Evolutionary conservation across 2,797 vertebrate species (phyloP).

Genomic region (Pseudochirops corinnae): DNA sequence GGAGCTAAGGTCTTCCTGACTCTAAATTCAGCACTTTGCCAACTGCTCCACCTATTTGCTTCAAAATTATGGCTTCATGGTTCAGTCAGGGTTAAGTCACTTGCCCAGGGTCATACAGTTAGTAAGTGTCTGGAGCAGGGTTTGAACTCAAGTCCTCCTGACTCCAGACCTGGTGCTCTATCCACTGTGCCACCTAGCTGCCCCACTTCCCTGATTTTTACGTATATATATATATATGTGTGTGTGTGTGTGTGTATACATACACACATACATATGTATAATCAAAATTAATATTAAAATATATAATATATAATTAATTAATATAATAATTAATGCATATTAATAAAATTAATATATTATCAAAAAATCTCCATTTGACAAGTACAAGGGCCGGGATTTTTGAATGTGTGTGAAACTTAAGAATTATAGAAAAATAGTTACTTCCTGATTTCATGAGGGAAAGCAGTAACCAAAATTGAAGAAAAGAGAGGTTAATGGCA

Average conservation of each 20-base stretch:
- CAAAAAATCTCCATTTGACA: not conserved
- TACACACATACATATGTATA: too few relatives aligned
- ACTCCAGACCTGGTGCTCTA: not conserved
- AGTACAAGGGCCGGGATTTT: not conserved
- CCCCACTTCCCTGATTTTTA: not conserved
- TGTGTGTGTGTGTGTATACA: too few relatives aligned
- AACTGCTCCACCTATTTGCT: not conserved
- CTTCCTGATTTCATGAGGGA: not conserved
- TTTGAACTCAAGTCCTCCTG: not conserved
- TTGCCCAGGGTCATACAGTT: not conserved
- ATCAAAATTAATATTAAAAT: too few relatives aligned
- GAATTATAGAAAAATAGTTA: not conserved
- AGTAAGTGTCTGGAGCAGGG: not conserved
- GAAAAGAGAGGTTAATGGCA: not conserved
- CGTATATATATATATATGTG: too few relatives aligned
- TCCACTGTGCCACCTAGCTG: not conserved
- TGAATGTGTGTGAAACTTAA: not conserved
- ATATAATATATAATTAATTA: too few relatives aligned
- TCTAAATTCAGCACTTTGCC: not conserved
- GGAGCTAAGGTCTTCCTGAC: not conserved
- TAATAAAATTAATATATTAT: not conserved
- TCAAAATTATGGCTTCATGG: not conserved
- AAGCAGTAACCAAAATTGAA: not conserved
- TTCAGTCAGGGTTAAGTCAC: not conserved
- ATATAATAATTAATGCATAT: too few relatives aligned